These are phyloP conservation scores for Corythaixoides concolor DNA, from an alignment of 2,113 vertebrate species.

Conservation along the genomic window DNA sequence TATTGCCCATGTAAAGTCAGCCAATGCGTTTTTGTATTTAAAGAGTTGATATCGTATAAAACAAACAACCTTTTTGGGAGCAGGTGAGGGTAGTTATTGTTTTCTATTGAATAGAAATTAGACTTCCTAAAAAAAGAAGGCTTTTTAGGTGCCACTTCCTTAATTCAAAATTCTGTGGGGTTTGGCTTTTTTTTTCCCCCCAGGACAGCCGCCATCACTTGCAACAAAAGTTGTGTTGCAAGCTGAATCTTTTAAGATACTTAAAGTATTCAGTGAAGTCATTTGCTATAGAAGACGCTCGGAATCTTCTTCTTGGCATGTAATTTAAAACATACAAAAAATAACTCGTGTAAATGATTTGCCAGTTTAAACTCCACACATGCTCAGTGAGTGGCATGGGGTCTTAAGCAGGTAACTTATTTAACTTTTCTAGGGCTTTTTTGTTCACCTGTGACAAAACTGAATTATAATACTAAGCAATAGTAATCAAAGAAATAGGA, in stretches of 20 bases:
- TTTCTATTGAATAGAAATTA: neutral
- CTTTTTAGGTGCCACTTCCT: slow-evolving; percentile 2
- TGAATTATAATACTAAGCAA: slow-evolving; percentile 30
- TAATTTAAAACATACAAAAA: neutral
- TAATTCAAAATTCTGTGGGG: neutral
- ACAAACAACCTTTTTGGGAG: neutral
- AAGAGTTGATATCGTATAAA: neutral
- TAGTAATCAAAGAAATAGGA: slow-evolving; percentile 41
- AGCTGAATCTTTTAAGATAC: neutral
- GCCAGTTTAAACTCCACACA: slow-evolving; percentile 11
- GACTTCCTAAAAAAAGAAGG: neutral
- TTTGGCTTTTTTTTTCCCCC: neutral
- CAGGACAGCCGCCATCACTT: neutral
- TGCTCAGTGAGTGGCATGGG: slow-evolving; percentile 29
- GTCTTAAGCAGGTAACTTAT: slow-evolving; percentile 30
- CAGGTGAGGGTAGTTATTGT: neutral
- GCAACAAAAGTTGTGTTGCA: slow-evolving; percentile 1
- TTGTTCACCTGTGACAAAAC: slow-evolving; percentile 31
- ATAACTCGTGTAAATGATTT: slow-evolving; percentile 32
- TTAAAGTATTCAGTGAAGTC: slow-evolving; percentile 9
- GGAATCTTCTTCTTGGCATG: slow-evolving; percentile 4
- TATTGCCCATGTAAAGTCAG: slow-evolving; percentile 8
- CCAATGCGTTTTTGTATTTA: neutral
- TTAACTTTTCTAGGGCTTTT: slow-evolving; percentile 17
- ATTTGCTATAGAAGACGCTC: neutral